These are phyloP conservation scores for Xanthostigma xanthostigma DNA, from an alignment of 2,888 invertebrate genomes.

Conservation along the genomic window DNA sequence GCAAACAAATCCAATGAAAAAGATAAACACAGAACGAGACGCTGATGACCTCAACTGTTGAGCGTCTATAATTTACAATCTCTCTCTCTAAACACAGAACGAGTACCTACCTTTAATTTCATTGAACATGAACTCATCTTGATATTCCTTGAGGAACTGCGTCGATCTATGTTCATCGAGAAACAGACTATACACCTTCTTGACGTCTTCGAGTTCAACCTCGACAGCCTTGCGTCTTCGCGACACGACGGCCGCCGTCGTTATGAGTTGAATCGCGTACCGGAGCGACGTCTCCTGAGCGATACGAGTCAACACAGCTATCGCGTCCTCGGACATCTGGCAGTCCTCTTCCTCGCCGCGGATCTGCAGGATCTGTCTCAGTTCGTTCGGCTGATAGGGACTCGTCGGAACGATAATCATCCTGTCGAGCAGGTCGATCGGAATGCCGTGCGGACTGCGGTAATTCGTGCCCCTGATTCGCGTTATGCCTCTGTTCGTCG, in stretches of 20 bases:
- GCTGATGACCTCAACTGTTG: too few species aligned
- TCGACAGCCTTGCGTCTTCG: constrained; percentile 74
- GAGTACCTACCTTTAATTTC: constrained; percentile 28
- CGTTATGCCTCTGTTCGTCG: constrained; percentile 92
- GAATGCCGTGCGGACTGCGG: constrained; percentile 92
- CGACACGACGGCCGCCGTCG: constrained; percentile 88
- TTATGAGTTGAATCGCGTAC: constrained; percentile 95
- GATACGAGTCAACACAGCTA: constrained; percentile 81
- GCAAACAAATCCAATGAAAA: too few species aligned
- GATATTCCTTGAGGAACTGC: constrained; percentile 87
- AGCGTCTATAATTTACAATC: too few species aligned
- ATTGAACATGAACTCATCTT: constrained; percentile 90
- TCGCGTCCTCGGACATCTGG: constrained; percentile 79
- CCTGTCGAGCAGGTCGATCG: constrained; percentile 87
- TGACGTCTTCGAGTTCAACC: constrained; percentile 79
- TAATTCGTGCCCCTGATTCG: constrained; percentile 90
- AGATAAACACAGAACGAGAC: too few species aligned
- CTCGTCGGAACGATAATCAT: constrained; percentile 88
- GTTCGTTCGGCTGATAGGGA: constrained; percentile 76
- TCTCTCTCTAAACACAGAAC: too few species aligned
- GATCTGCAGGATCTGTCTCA: constrained; percentile 83
- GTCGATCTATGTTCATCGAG: constrained; percentile 87
- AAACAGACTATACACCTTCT: constrained; percentile 88
- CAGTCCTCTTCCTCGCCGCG: constrained; percentile 96
- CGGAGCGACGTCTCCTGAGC: constrained; percentile 87